Base-by-base conservation (phyloP, 2,113 vertebrate species). In the Spea bombifrons region DNA sequence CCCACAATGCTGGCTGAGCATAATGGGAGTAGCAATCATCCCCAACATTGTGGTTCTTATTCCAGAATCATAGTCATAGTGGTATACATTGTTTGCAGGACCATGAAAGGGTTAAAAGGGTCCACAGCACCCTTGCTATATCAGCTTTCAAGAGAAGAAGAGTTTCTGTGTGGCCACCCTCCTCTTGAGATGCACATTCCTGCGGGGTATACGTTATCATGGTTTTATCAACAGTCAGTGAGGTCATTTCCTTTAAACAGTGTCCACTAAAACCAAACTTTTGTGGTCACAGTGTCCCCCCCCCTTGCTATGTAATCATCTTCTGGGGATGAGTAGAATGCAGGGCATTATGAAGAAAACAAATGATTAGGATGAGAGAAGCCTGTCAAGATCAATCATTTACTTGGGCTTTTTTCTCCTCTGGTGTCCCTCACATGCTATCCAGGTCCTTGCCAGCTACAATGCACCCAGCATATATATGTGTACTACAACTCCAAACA, bases 131-230 rank as follows among this genome's bases (percentile, higher is more conserved):
- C 5, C 13, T 49, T 49, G n/a, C 30, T 49, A 69, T 63, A 44
- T 50, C 49, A 77, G 44, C 53, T 13, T 49, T 44, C 57, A 57
- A 49, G 15, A 69, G 46, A 76, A 50, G 66, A 50, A 69, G 16
- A 48, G 53, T n/a, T 57, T 80, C 67, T 80, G 78, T 80, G 78
- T 80, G 78, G 78, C 30, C 78, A 80, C 6, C 61, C 75, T 63
- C 57, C 44, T 61, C 71, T 68, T 61, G 65, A 12, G 78, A 80
- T 80, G 12, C 52, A 61, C 63, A 80, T 80, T 80, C 78, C 78
- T 74, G 71, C 61, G 78, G 78, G 71, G 59, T 80, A 59, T 80
- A 74, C 77, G 70, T 68, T 80, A 80, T 73, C 78, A 73, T 80
- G 52, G 78, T 61, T 73, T 74, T 80, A 80, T 80, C 78, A 80